Evolutionary conservation across 2,797 vertebrate species (phyloP).

Genomic region (Poecilia gillii): DNA sequence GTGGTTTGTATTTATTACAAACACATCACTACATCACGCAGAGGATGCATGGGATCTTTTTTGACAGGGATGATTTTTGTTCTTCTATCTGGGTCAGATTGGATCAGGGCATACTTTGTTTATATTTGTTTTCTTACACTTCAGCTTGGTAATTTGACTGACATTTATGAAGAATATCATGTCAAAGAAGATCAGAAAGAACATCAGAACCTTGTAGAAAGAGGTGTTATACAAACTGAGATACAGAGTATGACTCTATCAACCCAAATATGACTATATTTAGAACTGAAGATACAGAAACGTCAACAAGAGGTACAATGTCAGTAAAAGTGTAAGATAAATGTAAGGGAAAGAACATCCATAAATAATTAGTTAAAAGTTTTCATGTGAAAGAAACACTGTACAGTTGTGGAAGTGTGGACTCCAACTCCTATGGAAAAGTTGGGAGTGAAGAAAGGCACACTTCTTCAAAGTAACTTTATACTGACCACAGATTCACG

Average conservation of each 20-base stretch:
- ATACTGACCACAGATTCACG: background rate
- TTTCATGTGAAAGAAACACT: background rate
- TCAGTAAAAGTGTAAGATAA: background rate
- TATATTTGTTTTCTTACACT: background rate
- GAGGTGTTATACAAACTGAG: background rate
- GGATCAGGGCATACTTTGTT: background rate
- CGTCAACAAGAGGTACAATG: background rate
- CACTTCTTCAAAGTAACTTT: background rate
- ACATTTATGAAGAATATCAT: background rate
- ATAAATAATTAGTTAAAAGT: background rate
- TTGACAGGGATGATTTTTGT: background rate
- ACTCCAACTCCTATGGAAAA: background rate
- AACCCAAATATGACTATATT: background rate
- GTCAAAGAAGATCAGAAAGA: background rate
- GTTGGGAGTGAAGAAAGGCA: background rate
- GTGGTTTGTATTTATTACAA: background rate
- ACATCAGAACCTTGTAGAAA: background rate
- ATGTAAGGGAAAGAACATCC: background rate
- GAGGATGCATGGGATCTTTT: background rate
- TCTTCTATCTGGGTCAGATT: background rate
- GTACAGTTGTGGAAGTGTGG: background rate
- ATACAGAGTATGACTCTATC: background rate
- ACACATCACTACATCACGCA: background rate
- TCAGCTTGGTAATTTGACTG: background rate
- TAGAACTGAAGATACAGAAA: background rate